Conservation (phyloP, 2,113 vertebrate species). For the Caracal caracal region DNA sequence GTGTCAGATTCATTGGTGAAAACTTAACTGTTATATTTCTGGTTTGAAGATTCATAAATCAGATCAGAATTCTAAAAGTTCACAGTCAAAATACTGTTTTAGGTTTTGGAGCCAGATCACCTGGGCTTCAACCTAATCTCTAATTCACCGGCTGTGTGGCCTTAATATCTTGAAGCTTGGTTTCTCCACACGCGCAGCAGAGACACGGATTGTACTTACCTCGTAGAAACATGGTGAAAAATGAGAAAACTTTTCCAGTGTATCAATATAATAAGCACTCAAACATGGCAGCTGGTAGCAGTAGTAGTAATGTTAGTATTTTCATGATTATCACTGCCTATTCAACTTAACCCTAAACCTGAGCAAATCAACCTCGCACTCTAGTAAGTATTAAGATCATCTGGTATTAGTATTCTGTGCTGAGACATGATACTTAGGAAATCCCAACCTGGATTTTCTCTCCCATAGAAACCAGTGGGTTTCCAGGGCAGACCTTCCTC, state of each 20-base stretch:
- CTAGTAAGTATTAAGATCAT: not conserved
- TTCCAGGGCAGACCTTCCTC: not conserved
- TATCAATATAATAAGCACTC: not conserved
- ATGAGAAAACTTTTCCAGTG: not conserved
- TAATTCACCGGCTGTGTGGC: not conserved
- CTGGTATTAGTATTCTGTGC: not conserved
- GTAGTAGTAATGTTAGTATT: not conserved
- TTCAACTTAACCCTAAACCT: not conserved
- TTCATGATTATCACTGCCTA: not conserved
- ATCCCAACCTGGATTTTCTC: not conserved
- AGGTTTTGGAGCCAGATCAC: not conserved
- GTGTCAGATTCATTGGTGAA: not conserved
- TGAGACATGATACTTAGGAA: not conserved
- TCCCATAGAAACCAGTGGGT: not conserved
- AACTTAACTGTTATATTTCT: not conserved
- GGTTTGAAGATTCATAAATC: not conserved
- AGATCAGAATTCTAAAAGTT: not conserved
- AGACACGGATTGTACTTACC: not conserved
- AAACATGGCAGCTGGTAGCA: not conserved
- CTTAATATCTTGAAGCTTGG: not conserved
- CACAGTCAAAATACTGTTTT: not conserved
- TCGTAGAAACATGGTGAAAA: not conserved
- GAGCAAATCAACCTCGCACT: not conserved
- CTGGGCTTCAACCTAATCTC: not conserved
- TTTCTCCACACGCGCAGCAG: not conserved